A percentile compares a stretch with the other conserved stretches of the same genome.
Evolutionary conservation across 2,113 vertebrate species (phyloP).

Genomic region (Potamarius usumacintae): DNA sequence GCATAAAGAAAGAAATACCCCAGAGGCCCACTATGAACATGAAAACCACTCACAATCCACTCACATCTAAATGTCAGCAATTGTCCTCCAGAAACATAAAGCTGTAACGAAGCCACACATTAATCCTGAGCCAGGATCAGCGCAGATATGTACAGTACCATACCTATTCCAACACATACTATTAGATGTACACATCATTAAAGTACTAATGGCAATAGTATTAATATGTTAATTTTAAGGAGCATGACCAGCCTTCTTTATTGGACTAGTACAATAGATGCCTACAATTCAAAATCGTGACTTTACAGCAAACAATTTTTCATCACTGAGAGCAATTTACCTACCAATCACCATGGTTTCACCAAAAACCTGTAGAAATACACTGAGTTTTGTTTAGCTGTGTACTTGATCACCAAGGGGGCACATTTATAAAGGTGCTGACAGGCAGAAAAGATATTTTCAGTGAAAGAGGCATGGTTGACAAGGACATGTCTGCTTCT

Average conservation of each 20-base stretch:
- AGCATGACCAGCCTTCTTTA: neutral
- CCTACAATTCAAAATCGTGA: neutral
- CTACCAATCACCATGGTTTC: neutral
- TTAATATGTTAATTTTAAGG: neutral
- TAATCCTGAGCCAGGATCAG: slow-evolving; percentile 35
- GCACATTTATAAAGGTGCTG: slow-evolving; percentile 41
- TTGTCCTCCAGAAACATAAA: slow-evolving; percentile 39
- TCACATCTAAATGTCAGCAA: slow-evolving; percentile 51
- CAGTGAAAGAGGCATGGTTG: slow-evolving; percentile 32
- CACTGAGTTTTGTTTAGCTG: slow-evolving; percentile 34
- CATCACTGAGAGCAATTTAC: neutral
- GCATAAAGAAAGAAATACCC: slow-evolving; percentile 50
- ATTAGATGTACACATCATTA: neutral
- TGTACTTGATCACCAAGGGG: slow-evolving; percentile 14
- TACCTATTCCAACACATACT: neutral
- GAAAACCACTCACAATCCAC: slow-evolving; percentile 41
- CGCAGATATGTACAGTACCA: neutral
- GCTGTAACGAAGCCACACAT: slow-evolving; percentile 10
- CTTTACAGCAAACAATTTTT: neutral
- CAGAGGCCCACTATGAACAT: slow-evolving; percentile 35
- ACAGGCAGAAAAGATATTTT: slow-evolving; percentile 47
- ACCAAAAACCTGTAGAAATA: neutral
- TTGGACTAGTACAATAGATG: neutral
- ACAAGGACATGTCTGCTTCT: slow-evolving; percentile 53
- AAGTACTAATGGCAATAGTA: neutral